Base-by-base conservation (phyloP, 2,113 vertebrate species). In the Rhynchomys soricoides region DNA sequence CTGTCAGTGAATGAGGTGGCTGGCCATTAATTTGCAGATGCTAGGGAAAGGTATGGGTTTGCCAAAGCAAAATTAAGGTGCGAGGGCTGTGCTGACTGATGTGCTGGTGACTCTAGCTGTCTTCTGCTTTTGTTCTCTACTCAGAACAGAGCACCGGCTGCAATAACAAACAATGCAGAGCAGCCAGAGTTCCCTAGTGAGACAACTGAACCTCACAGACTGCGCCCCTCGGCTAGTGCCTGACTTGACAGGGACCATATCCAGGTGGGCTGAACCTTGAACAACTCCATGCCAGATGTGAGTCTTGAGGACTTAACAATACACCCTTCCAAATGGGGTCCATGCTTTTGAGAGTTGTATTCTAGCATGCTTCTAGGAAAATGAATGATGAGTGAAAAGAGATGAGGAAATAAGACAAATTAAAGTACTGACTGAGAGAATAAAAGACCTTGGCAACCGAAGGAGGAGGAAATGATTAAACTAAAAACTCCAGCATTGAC, bases 61-160 rank as follows among this genome's bases (percentile, higher is more conserved):
- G 83, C 70, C 74, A 87, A 16, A 29, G 37, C 64, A 73, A 94
- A 95, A n/a, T 73, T 0, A 0, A 89, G 50, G 26, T 6, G 10
- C 0, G 3, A 22, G 31, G 29, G 40, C 11, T 62, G 40, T 0
- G 31, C 70, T 64, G 66, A 77, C n/a, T 64, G 82, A 52, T 40
- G 16, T 17, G 17, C 22, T 83, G 43, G 40, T 89, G 83, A 78
- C 34, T 74, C 71, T 50, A 10, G 48, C 48, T 52, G 75, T 70
- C 75, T 93, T 89, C 75, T 83, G 81, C 78, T n/a, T 95, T 15
- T 31, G n/a, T 70, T 95, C 70, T 50, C 55, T 16, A 70, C n/a
- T 79, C n/a, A 91, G 59, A 48, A 50, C 24, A 81, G 22, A 91
- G 48, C 45, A 94, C 31, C 22, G 81, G 45, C 48, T 93, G 55